A percentile compares a stretch with the other conserved stretches of the same genome.
Conservation (phyloP, 2,888 invertebrate species). For the Limnephilus lunatus region DNA sequence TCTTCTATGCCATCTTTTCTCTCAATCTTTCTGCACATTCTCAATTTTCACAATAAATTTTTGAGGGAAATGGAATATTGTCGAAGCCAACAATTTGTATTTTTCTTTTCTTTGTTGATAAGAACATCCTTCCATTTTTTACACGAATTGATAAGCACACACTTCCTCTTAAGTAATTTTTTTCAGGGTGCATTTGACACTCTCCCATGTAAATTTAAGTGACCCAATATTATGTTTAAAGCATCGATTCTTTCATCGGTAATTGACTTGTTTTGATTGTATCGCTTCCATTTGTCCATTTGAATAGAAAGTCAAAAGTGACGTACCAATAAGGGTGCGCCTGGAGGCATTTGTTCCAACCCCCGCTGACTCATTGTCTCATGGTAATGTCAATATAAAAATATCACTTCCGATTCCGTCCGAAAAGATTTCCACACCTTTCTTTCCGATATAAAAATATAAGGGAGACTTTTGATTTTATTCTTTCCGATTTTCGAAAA, state of each 20-base stretch:
- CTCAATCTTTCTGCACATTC: too few relatives aligned
- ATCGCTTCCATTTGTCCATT: background rate
- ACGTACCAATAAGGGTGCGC: slow-evolving; percentile 42
- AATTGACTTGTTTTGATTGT: slow-evolving; percentile 30
- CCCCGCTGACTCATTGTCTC: slow-evolving; percentile 57
- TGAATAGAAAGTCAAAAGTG: slow-evolving; percentile 9
- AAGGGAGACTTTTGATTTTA: background rate
- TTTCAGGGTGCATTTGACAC: background rate
- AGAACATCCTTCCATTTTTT: too few relatives aligned
- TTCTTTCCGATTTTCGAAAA: background rate
- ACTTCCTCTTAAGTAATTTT: too few relatives aligned
- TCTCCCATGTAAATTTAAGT: background rate
- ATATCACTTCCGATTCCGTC: slow-evolving; percentile 52
- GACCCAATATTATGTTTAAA: background rate
- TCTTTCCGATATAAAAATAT: slow-evolving; percentile 37
- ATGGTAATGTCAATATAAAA: slow-evolving; percentile 17
- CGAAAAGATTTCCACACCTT: slow-evolving; percentile 37
- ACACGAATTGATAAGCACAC: too few relatives aligned
- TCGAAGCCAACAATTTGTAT: too few relatives aligned
- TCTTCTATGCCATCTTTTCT: too few relatives aligned
- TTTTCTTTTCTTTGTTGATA: too few relatives aligned
- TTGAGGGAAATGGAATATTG: too few relatives aligned
- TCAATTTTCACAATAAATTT: too few relatives aligned
- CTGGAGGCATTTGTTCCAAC: slow-evolving; percentile 48
- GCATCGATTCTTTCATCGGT: background rate